Conservation (phyloP, 2,797 vertebrate species). For the Natrix natrix region DNA sequence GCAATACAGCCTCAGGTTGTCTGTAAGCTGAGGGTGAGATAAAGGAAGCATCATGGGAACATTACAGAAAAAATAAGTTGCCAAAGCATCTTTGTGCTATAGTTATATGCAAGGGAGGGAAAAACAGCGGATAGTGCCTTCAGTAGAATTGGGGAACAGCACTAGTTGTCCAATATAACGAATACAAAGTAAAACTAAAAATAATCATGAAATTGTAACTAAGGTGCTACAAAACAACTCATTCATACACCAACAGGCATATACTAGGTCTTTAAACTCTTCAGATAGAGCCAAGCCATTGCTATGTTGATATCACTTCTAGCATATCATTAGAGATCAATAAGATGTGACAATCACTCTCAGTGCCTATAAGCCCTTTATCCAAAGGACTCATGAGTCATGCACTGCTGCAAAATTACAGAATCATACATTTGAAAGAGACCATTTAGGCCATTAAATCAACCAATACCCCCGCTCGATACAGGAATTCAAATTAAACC, state of each 20-base stretch:
- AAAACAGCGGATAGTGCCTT: not conserved
- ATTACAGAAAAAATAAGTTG: not conserved
- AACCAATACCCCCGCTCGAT: not conserved
- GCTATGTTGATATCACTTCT: not conserved
- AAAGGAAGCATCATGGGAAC: not conserved
- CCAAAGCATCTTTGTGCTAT: not conserved
- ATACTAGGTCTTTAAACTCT: not conserved
- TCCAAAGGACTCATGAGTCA: not conserved
- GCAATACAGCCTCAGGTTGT: not conserved
- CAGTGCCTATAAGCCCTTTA: not conserved
- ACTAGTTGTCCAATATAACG: not conserved
- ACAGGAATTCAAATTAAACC: not conserved
- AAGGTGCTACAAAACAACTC: not conserved
- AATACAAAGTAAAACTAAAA: not conserved
- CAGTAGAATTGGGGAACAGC: not conserved
- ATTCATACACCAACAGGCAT: not conserved
- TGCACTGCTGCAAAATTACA: not conserved
- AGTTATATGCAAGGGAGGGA: not conserved
- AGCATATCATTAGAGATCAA: not conserved
- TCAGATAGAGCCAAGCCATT: not conserved
- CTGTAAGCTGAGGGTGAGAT: not conserved
- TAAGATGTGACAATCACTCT: not conserved
- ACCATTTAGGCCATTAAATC: not conserved
- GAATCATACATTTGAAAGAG: not conserved
- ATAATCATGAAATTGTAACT: not conserved